Evolutionary conservation across 2,113 vertebrate genomes (phyloP).

Genomic region (Macrotus californicus): DNA sequence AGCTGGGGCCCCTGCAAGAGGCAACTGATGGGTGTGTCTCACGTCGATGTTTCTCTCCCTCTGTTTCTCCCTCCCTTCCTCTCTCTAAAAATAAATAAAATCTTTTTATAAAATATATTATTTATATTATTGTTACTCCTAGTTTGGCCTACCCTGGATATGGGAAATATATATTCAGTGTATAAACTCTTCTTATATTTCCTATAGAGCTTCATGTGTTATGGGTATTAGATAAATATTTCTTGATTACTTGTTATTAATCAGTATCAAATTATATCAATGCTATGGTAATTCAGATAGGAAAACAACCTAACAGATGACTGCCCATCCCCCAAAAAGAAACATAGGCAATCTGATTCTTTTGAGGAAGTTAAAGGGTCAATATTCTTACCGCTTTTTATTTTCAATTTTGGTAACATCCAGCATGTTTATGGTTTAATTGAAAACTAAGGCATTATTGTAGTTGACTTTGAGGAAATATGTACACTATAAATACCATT

Average conservation of each 20-base stretch:
- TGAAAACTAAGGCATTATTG: not conserved
- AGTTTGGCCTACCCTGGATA: not conserved
- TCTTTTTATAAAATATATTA: not conserved
- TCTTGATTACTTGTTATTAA: not conserved
- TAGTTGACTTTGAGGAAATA: constrained; percentile 2
- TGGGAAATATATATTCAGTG: not conserved
- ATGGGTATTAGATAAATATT: not conserved
- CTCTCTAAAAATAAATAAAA: too few species aligned
- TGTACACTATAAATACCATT: not conserved
- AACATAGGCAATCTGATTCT: not conserved
- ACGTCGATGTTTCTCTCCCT: too few species aligned
- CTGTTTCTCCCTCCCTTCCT: too few species aligned
- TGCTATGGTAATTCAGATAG: not conserved
- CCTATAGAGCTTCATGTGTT: not conserved
- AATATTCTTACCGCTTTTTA: not conserved
- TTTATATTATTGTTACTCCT: not conserved
- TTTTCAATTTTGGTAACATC: not conserved
- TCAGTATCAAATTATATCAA: not conserved
- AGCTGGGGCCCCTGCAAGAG: too few species aligned
- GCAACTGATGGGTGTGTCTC: too few species aligned
- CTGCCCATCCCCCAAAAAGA: not conserved
- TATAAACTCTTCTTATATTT: not conserved
- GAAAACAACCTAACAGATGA: not conserved
- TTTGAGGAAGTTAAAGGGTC: not conserved
- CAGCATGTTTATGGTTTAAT: not conserved